Evolutionary conservation across 2,113 vertebrate genomes (phyloP).

Genomic region (Platichthys stellatus): DNA sequence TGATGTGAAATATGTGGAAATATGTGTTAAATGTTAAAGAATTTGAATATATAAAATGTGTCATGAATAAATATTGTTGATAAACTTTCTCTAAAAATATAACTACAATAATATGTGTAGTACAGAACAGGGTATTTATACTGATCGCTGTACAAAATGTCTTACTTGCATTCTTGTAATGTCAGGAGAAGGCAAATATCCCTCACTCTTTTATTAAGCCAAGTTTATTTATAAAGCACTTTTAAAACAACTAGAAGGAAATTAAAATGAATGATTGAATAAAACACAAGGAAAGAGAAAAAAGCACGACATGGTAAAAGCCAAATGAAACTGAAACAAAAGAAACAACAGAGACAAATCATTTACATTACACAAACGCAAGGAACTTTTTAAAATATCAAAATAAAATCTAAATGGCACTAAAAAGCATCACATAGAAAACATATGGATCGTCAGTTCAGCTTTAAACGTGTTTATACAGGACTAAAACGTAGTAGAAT

Average conservation of each 20-base stretch:
- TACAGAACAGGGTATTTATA: too few species aligned
- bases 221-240: neutral
- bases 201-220: neutral
- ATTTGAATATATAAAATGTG: too few species aligned
- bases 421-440: neutral
- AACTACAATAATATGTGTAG: too few species aligned
- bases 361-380: too few species aligned
- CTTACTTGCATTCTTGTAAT: too few species aligned
- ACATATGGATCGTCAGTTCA: neutral
- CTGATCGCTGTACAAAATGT: too few species aligned
- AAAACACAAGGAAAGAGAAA: neutral
- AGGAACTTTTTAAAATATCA: too few species aligned
- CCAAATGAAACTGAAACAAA: neutral
- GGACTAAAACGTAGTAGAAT: neutral
- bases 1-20: too few species aligned
- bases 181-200: too few species aligned
- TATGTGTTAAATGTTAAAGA: too few species aligned
- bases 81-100: too few species aligned
- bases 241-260: neutral
- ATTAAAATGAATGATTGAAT: neutral
- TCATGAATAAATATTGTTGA: too few species aligned
- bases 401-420: neutral
- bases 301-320: neutral
- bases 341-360: neutral
- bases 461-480: neutral